Percentiles rank a stretch among this genome's conserved stretches.
Evolutionary conservation across 2,113 vertebrate species (phyloP).

Genomic region (Xiphophorus maculatus): DNA sequence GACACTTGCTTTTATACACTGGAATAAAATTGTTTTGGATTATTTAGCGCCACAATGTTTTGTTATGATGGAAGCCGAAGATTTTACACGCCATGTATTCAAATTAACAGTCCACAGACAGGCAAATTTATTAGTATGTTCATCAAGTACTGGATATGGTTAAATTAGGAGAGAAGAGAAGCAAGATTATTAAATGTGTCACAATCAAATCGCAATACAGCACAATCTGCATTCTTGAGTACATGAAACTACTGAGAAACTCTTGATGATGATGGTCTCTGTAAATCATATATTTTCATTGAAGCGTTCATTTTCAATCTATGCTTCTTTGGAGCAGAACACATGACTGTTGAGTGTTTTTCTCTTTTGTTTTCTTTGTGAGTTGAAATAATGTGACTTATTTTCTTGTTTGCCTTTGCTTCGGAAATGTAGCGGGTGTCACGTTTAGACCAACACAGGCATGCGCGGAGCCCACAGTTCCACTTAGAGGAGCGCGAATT

Average conservation of each 20-base stretch:
- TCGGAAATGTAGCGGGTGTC: neutral
- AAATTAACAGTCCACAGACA: neutral
- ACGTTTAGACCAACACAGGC: constrained; percentile 8
- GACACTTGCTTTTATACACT: neutral
- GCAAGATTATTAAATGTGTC: neutral
- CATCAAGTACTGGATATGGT: neutral
- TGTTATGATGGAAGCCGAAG: neutral
- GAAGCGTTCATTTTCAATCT: constrained; percentile 23
- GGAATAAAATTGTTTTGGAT: neutral
- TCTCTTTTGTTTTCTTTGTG: neutral
- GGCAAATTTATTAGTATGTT: neutral
- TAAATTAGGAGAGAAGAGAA: neutral
- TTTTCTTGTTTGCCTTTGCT: neutral
- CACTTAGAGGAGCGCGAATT: constrained; percentile 2
- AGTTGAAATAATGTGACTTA: constrained; percentile 27
- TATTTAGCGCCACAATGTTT: neutral
- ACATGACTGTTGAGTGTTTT: neutral
- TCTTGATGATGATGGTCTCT: constrained; percentile 47
- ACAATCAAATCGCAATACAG: too few species aligned
- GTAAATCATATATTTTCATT: constrained; percentile 31
- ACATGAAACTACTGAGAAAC: neutral
- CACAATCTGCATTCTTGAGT: too few species aligned
- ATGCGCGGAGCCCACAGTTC: neutral
- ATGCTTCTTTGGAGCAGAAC: constrained; percentile 31
- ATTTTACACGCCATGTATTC: neutral